Evolutionary conservation across 2,113 vertebrate species (phyloP).

Genomic region (Piaya cayana): DNA sequence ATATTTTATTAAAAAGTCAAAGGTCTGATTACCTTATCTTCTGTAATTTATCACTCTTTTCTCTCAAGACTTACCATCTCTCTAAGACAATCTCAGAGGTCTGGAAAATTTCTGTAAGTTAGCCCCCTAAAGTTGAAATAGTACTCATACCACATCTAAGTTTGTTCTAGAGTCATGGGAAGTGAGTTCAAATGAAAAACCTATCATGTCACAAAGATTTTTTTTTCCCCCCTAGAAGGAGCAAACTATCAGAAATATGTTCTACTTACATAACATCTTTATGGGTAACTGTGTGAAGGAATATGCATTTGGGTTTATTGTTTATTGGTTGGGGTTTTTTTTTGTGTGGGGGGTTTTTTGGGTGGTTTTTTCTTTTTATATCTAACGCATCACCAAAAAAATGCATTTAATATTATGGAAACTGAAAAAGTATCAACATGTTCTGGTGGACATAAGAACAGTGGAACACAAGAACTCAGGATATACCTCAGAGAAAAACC

Average conservation of each 20-base stretch:
- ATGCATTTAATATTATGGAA: not conserved
- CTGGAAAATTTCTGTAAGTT: not conserved
- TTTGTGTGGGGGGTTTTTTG: not conserved
- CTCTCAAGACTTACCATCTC: slow-evolving; percentile 7
- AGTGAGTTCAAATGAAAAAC: not conserved
- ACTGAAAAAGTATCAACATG: not conserved
- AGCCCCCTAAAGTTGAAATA: not conserved
- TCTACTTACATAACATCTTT: not conserved
- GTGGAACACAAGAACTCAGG: not conserved
- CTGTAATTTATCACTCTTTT: slow-evolving; percentile 56
- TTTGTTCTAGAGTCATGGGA: not conserved
- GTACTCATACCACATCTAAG: not conserved
- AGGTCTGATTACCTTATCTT: slow-evolving; percentile 42
- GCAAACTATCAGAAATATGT: not conserved
- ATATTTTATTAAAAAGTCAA: slow-evolving; percentile 63
- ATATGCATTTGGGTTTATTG: not conserved
- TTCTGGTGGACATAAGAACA: not conserved
- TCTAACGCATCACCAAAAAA: not conserved
- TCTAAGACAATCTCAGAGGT: not conserved
- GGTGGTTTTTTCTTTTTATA: not conserved
- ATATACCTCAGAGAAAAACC: not conserved
- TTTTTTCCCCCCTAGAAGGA: not conserved
- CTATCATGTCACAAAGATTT: not conserved
- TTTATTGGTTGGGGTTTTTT: no score
- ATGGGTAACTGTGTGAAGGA: not conserved